Base-by-base conservation (phyloP, 2,888 invertebrate species). In the Pseudococcus viburni region DNA sequence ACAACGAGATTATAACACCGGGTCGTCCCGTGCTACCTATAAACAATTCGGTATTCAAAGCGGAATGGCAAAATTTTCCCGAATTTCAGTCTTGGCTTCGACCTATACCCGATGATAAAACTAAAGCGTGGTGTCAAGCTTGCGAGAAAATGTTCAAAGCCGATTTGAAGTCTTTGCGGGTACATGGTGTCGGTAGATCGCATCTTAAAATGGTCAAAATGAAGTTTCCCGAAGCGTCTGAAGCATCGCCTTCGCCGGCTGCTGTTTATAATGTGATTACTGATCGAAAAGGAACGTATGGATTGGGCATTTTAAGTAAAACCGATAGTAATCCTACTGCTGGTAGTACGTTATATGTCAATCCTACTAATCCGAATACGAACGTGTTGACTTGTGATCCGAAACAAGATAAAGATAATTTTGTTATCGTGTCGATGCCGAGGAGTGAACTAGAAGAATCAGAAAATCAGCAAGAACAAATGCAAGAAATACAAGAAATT, bases 61-160 rank as follows among this genome's bases (percentile, higher is more conserved):
- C 89, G 0, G 90, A 90, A 88, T 90, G 90, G 90, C 89, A 89
- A 84, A 89, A 89, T 51, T 90, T 90, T 85, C 90, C 90, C 39
- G 88, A 90, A 87, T 90, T 89, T 39, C 89, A 89, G 59, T 90
- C 89, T 33, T 90, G 90, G 90, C 55, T 90, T n/a, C 84, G 89
- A 46, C 89, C 89, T n/a, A 89, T 89, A 73, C 89, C 89, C 15
- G 89, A 89, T 17, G 89, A 89, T 86, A 86, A 89, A 68, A 89
- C 88, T 19, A 89, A 89, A 19, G 89, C 89, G 11, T 89, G 89
- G 89, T 89, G 89, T 22, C 88, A 89, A 59, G 89, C 89, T 39
- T 89, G 89, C 85, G 89, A 89, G n/a, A 88, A 89, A 80, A 84
- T 89, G 33, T 89, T 89, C 68, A 89, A 89, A 55, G 89, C 89